These are phyloP conservation scores for Siphamia tubifer DNA, from an alignment of 2,113 vertebrate genomes.

Conservation along the genomic window DNA sequence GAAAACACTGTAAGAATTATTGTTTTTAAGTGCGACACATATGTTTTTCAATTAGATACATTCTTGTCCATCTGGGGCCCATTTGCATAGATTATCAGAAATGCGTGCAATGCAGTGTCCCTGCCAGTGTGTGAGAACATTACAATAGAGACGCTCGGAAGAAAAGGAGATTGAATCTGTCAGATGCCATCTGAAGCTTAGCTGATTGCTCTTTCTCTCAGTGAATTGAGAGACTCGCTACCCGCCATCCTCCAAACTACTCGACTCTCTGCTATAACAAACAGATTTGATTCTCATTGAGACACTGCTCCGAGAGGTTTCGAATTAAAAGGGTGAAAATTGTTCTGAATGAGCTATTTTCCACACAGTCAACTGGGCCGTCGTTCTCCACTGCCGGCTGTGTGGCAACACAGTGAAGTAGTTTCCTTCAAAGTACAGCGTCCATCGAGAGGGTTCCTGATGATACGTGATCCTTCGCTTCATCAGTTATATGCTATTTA, in stretches of 20 bases:
- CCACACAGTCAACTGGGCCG: background rate
- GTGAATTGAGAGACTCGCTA: constrained; percentile 47
- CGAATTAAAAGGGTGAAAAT: constrained; percentile 27
- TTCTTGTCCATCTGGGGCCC: constrained; percentile 64
- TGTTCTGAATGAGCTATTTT: constrained; percentile 36
- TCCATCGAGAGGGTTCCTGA: constrained; percentile 28
- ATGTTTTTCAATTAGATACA: constrained; percentile 52
- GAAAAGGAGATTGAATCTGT: constrained; percentile 45
- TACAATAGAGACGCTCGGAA: constrained; percentile 47
- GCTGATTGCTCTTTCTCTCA: constrained; percentile 71
- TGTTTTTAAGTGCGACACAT: constrained; percentile 46
- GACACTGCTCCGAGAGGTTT: constrained; percentile 22
- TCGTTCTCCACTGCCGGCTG: background rate
- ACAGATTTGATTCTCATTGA: constrained; percentile 61
- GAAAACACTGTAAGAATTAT: constrained; percentile 13
- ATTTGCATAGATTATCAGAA: constrained; percentile 61
- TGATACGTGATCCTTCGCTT: constrained; percentile 19
- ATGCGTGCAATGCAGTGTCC: constrained; percentile 19
- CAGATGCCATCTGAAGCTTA: constrained; percentile 60
- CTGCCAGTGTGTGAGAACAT: constrained; percentile 28
- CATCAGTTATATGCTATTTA: constrained; percentile 39
- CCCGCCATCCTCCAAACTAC: constrained; percentile 52
- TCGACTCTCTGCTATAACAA: constrained; percentile 62
- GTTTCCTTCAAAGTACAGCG: constrained; percentile 14
- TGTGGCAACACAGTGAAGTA: constrained; percentile 23